These are phyloP conservation scores for Camponotus fellah DNA, from an alignment of 2,888 invertebrate genomes.

Conservation along the genomic window DNA sequence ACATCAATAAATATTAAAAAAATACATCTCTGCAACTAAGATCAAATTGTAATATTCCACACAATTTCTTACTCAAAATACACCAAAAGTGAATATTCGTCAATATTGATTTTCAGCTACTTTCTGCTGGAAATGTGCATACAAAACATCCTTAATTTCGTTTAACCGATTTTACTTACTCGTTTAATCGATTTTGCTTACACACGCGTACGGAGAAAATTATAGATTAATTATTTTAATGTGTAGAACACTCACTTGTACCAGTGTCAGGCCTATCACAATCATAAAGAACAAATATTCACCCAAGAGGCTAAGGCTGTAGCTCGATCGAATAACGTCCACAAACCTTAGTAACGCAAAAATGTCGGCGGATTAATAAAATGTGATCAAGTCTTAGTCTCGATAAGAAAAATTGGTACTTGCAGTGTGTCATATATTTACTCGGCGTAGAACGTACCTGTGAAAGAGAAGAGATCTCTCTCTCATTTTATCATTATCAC, in stretches of 20 bases:
- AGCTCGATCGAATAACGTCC: constrained; percentile 39
- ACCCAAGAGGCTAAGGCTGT: background rate
- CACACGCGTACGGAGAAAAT: background rate
- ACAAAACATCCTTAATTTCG: background rate
- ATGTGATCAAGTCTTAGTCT: background rate
- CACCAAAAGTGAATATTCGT: too few species aligned
- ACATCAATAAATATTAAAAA: too few species aligned
- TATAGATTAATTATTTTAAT: background rate
- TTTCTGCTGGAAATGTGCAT: too few species aligned
- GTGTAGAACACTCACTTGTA: constrained; percentile 32
- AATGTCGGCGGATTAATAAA: constrained; percentile 10
- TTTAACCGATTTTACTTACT: too few species aligned
- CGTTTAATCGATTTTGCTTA: background rate
- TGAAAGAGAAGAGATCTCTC: background rate
- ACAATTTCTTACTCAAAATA: too few species aligned
- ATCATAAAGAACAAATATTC: constrained; percentile 3
- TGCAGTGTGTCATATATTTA: constrained; percentile 5
- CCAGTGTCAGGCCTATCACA: background rate
- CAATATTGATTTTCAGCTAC: too few species aligned
- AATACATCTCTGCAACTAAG: too few species aligned
- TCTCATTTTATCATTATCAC: background rate
- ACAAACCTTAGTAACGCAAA: constrained; percentile 18
- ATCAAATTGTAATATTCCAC: too few species aligned
- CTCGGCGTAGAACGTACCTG: background rate
- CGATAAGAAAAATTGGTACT: constrained; percentile 5